Percentiles rank a stretch among this genome's conserved stretches.
Evolutionary conservation across 2,113 vertebrate genomes (phyloP).

Genomic region (Hepsetus odoe): DNA sequence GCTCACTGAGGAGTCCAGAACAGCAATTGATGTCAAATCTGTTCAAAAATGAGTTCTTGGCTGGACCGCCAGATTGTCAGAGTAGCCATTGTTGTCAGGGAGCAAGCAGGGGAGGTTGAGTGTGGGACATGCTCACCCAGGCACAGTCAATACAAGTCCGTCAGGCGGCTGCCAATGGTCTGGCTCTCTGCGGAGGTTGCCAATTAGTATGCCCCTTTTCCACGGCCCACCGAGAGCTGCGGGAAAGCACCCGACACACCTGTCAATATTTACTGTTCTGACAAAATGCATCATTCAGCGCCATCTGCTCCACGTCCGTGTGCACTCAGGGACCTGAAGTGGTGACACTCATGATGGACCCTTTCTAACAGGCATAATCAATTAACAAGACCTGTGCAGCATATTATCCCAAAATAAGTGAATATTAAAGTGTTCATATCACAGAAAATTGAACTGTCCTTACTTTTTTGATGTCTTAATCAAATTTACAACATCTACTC

Average conservation of each 20-base stretch:
- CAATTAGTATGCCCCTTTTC: conserved; percentile 65
- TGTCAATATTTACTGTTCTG: conserved; percentile 77
- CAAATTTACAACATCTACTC: too few relatives aligned
- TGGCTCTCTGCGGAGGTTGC: conserved; percentile 56
- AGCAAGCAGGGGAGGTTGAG: conserved; percentile 48
- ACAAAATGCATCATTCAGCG: conserved; percentile 73
- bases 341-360: conserved; percentile 68
- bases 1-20: conserved; percentile 63
- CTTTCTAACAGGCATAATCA: conserved; percentile 73
- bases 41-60: conserved; percentile 71
- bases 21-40: conserved; percentile 71
- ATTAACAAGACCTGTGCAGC: conserved; percentile 61
- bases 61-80: conserved; percentile 63
- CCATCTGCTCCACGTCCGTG: conserved; percentile 69
- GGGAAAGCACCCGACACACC: conserved; percentile 58
- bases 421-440: too few relatives aligned
- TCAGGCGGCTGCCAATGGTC: conserved; percentile 56
- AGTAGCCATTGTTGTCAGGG: conserved; percentile 61
- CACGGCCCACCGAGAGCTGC: conserved; percentile 52
- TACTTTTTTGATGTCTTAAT: too few relatives aligned
- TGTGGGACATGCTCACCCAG: conserved; percentile 26
- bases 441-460: too few relatives aligned
- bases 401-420: too few relatives aligned
- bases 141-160: conserved; percentile 46
- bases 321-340: conserved; percentile 64